These are phyloP conservation scores for Cardiocondyla obscurior DNA, from an alignment of 1,140 invertebrate species.

Conservation along the genomic window DNA sequence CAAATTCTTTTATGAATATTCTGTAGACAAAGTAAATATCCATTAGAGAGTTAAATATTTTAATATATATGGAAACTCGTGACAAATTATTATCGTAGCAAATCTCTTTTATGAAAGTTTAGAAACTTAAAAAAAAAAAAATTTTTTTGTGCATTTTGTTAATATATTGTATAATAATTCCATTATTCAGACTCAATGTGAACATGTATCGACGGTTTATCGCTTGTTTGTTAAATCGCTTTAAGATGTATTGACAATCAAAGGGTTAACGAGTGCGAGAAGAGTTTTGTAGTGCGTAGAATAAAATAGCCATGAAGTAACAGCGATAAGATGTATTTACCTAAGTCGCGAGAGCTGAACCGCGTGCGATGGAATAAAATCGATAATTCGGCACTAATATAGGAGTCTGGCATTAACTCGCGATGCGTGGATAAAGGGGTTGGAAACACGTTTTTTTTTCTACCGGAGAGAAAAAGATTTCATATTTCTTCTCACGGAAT, in stretches of 20 bases:
- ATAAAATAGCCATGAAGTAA: slow-evolving; percentile 17
- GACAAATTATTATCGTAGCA: not conserved
- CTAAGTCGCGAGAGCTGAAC: slow-evolving; percentile 27
- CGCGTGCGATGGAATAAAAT: slow-evolving; percentile 33
- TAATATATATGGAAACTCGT: not conserved
- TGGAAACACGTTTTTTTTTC: not conserved
- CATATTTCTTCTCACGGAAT: not conserved
- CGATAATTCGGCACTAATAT: slow-evolving; percentile 47
- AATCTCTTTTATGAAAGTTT: not conserved
- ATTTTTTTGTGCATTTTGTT: not conserved
- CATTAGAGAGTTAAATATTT: not conserved
- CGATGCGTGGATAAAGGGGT: not conserved
- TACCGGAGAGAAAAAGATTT: no score
- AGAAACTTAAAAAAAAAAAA: not conserved
- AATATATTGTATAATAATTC: not conserved
- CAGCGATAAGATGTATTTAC: slow-evolving; percentile 41
- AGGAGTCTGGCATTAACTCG: slow-evolving; percentile 14
- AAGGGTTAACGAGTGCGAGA: slow-evolving; percentile 12
- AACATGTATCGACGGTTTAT: not conserved
- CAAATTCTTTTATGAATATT: not conserved
- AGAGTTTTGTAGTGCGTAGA: not conserved
- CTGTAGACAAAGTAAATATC: not conserved
- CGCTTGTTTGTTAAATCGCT: not conserved
- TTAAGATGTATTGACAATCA: not conserved
- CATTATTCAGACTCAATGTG: not conserved